Conservation (phyloP, 2,888 invertebrate genomes). For the Sarcophaga variegata region DNA sequence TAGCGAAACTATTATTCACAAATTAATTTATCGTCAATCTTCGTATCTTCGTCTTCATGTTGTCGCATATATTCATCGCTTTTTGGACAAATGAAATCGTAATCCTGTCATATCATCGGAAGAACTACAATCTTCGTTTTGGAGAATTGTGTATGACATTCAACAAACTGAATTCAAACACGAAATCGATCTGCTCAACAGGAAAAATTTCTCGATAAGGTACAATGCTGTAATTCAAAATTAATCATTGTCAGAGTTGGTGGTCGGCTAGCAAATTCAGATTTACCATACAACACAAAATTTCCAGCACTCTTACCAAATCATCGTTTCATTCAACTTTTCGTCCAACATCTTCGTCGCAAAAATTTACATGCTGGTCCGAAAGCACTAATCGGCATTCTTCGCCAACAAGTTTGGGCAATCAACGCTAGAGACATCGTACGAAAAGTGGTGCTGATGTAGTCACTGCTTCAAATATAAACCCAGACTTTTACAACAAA, state of each 20-base stretch:
- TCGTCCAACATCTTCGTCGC: conserved; percentile 50
- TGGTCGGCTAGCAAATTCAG: conserved; percentile 63
- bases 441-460: conserved; percentile 56
- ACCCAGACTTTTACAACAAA: conserved; percentile 57
- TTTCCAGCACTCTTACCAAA: conserved; percentile 74
- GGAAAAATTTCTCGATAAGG: conserved; percentile 23
- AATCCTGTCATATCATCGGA: background rate
- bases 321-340: conserved; percentile 53
- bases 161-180: conserved; percentile 25
- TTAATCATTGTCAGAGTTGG: conserved; percentile 72
- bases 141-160: conserved; percentile 8
- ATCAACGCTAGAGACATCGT: conserved; percentile 47
- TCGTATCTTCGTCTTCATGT: conserved; percentile 41
- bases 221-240: background rate
- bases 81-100: conserved; percentile 23
- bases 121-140: conserved; percentile 20
- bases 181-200: conserved; percentile 15
- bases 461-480: conserved; percentile 61
- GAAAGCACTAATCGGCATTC: conserved; percentile 56
- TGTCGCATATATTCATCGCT: conserved; percentile 37
- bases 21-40: conserved; percentile 27
- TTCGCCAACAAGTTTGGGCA: conserved; percentile 61
- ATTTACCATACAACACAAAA: conserved; percentile 70
- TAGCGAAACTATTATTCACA: conserved; percentile 19
- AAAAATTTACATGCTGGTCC: conserved; percentile 58